Evolutionary conservation across 2,797 vertebrate species (phyloP), one percentile per base, ranked within the genome.

Genomic region (Muraenolepis orangiensis): DNA sequence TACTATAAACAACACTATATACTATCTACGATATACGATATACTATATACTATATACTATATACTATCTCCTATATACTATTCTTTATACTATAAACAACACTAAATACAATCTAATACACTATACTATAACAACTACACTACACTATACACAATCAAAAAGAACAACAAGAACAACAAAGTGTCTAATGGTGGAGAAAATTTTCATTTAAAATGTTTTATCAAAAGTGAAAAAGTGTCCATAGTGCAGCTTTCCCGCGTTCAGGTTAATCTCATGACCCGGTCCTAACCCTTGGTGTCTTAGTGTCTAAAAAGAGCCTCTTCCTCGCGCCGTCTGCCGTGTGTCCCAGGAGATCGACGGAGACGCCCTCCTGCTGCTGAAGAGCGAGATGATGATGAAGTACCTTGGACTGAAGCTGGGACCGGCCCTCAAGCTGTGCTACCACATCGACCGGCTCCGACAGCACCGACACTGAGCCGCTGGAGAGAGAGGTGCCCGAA

Each of bases 331-430:
- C 14, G 14, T 31, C 66, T 68, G n/a, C 23, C 57, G 36, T 88
- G 13, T 81, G 40, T 85, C 89, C 69, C 87, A 99, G 97, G 97
- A 99, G 91, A 99, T 98, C 75, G 97, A 99, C 5, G 97, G 97
- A 75, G 95, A 96, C 31, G 97, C 97, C 73, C 91, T 99, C 78
- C 80, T 99, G 72, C 85, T 99, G 88, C 92, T 98, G 90, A 98
- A 95, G 91, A 99, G 97, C 5, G 97, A 99, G 86, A 96, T 97
- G 96, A 94, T 98, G 90, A 99, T 99, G 97, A 99, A 98, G 89
- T 99, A 99, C 83, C 91, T 99, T 89, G 97, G 97, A 85, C 93
- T 98, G 87, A 99, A 99, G 92, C 90, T 99, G 80, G 97, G 97
- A 73, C 97, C 97, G 0, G 96, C 97, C 0, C 92, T 98, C 86